A percentile compares a stretch with the other conserved stretches of the same genome.
These are phyloP conservation scores for Dasyprocta punctata DNA, from an alignment of 2,113 vertebrate species.

Conservation along the genomic window DNA sequence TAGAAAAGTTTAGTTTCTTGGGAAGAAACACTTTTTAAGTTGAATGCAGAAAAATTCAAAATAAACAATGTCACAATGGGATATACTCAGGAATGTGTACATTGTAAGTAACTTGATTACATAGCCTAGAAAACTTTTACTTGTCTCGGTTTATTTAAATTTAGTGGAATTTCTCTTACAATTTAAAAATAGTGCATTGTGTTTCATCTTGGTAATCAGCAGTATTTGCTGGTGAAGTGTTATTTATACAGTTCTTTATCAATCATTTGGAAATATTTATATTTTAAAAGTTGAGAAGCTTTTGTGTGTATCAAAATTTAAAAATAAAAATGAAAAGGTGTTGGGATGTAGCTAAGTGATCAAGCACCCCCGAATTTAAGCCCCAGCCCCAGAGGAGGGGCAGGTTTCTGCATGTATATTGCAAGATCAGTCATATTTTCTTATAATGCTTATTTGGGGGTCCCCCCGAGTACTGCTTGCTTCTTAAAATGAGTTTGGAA, in stretches of 20 bases:
- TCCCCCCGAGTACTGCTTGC: no score
- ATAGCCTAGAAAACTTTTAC: constrained; percentile 50
- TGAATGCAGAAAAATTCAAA: constrained; percentile 80
- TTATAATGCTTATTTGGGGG: background rate
- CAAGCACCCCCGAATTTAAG: background rate
- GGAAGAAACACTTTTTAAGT: constrained; percentile 97
- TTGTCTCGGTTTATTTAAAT: constrained; percentile 41
- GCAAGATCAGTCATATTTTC: background rate
- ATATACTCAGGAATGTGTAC: constrained; percentile 67
- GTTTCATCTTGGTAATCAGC: constrained; percentile 25
- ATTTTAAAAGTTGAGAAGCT: constrained; percentile 40
- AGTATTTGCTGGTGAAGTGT: constrained; percentile 55
- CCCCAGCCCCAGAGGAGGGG: background rate
- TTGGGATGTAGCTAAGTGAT: background rate
- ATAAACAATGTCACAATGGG: constrained; percentile 39
- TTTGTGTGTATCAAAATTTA: background rate
- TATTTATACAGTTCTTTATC: constrained; percentile 46
- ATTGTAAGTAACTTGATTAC: constrained; percentile 76
- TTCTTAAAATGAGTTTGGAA: no score
- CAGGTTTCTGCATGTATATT: background rate
- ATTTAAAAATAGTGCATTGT: constrained; percentile 39
- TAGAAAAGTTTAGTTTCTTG: constrained; percentile 98
- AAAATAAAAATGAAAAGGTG: background rate
- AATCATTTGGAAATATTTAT: constrained; percentile 16
- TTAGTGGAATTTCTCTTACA: constrained; percentile 29